Evolutionary conservation across 2,888 invertebrate species (phyloP), one percentile per base, ranked within the genome.

Genomic region (Drosophila ezoana): DNA sequence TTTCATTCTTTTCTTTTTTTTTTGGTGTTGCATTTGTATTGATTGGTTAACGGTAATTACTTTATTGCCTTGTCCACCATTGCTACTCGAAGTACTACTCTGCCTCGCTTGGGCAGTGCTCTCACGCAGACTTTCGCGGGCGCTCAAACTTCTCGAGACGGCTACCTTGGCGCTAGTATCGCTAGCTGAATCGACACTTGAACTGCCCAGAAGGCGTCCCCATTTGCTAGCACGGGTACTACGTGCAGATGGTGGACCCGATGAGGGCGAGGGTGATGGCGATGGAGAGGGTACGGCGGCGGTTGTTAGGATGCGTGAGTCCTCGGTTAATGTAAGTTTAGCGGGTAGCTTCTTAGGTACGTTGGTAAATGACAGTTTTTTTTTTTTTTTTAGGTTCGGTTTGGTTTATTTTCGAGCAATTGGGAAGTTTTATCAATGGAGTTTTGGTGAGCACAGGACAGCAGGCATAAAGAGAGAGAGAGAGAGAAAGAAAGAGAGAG

Each of bases 191-290:
- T 96, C 96, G 86, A 96, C 93, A 92, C 96, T 96, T 79, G 95
- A 95, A 89, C 95, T 95, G 89, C 96, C 96, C 91, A 96, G 93
- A 88, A 97, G 93, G 72, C 97, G 94, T 60, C 97, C 96, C 97
- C 97, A 97, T 93, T 96, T 96, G 92, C 96, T 94, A 86, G 92
- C 91, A 92, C 93, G 90, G 81, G 91, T 94, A 79, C 94, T 92
- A 86, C 93, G 93, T 65, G 93, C 93, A 85, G 93, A 93, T 79
- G 92, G 92, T 81, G 93, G 93, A 88, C 93, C 92, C 74, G 91
- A 92, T 81, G 93, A 92, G 79, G 92, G 92, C 83, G 91, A 92
- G 78, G 92, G 92, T 86, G 92, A 92, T 83, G 92, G 92, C 76
- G 91, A 91, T 84, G 92, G 91, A 87, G 92, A 91, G 79, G 92